phyloP scores from a whole-genome alignment of 1,140 invertebrate species.

The Polyergus mexicanus region DNA sequence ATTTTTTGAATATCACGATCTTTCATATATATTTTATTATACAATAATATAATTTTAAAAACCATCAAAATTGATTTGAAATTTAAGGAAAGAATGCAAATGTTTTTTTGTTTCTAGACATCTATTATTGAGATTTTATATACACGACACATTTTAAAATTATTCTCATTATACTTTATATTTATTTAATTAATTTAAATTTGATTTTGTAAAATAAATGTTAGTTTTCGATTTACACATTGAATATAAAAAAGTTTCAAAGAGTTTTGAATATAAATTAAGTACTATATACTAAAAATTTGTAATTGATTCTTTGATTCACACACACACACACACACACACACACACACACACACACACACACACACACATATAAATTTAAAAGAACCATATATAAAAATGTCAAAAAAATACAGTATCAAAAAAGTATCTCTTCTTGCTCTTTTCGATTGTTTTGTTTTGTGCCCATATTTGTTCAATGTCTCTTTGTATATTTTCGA shows the following conservation, averaged over 20 bases:
- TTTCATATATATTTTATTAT: not conserved
- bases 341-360: no score
- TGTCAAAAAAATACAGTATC: not conserved
- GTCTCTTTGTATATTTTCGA: not conserved
- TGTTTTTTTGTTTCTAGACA: not conserved
- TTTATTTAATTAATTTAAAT: not conserved
- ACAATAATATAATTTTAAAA: not conserved
- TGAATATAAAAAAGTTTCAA: not conserved
- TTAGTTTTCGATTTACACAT: not conserved
- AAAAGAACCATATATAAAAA: not conserved
- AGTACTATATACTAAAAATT: no score
- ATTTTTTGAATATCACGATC: no score
- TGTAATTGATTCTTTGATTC: no score
- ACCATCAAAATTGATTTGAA: no score
- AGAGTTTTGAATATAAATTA: not conserved
- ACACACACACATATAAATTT: not conserved
- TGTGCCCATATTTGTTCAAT: no score
- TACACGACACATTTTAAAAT: not conserved
- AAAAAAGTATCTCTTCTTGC: not conserved
- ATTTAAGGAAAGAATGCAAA: not conserved
- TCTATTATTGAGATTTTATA: not conserved
- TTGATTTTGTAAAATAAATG: not conserved
- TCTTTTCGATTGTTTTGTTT: not conserved
- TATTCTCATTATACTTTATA: not conserved
- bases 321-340: no score